A percentile compares a stretch with the other conserved stretches of the same genome.
These are phyloP conservation scores for Cherax destructor DNA, from an alignment of 1,140 invertebrate genomes.

Conservation along the genomic window DNA sequence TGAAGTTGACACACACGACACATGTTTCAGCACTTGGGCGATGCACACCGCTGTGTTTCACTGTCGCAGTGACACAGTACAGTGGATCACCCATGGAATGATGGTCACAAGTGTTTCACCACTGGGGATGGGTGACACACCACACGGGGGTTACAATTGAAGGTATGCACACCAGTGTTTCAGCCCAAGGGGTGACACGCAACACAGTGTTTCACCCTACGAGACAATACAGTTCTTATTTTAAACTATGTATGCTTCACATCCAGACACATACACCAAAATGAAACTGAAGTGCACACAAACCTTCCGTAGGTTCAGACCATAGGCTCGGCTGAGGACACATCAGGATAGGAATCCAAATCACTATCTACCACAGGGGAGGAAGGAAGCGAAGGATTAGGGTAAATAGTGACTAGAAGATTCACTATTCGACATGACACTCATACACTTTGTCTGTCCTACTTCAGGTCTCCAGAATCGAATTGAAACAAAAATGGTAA, in stretches of 20 bases:
- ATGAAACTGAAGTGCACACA: background rate
- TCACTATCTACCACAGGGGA: background rate
- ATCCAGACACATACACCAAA: slow-evolving; percentile 4
- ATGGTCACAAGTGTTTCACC: background rate
- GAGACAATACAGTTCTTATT: background rate
- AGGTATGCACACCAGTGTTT: background rate
- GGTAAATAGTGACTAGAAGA: background rate
- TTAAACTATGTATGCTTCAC: background rate
- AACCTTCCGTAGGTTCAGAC: background rate
- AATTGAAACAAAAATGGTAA: background rate
- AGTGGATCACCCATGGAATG: background rate
- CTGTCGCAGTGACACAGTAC: background rate
- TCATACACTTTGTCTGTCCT: too few relatives aligned
- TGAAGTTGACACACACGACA: background rate
- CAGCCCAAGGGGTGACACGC: too few relatives aligned
- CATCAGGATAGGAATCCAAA: background rate
- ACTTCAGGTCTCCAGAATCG: background rate
- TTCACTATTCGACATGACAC: background rate
- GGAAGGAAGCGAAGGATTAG: background rate
- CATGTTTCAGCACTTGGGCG: background rate
- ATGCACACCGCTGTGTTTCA: background rate
- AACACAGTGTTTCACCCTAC: background rate
- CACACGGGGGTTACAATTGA: background rate
- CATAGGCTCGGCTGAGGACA: background rate
- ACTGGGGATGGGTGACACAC: background rate